phyloP scores from a whole-genome alignment of 2,113 vertebrate species.

The Cisticola juncidis region DNA sequence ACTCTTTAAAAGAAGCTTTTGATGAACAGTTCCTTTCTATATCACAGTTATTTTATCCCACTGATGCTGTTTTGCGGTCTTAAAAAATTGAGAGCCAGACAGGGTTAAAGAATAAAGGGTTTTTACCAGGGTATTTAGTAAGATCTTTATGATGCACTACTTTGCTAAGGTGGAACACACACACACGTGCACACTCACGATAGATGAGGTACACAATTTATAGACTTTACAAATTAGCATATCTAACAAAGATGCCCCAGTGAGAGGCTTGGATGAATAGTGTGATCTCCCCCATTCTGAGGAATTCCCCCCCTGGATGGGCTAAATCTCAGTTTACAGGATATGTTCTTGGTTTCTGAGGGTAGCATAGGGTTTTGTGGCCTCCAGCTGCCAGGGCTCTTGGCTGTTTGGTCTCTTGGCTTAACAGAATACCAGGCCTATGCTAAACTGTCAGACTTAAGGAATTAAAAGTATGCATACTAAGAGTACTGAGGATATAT shows the following conservation, averaged over 20 bases:
- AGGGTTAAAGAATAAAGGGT: background rate
- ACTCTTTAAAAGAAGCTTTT: background rate
- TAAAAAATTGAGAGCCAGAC: background rate
- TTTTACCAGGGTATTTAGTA: background rate
- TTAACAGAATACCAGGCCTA: background rate
- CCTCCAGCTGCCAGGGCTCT: background rate
- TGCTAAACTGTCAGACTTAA: background rate
- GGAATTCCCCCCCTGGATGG: background rate
- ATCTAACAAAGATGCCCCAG: background rate
- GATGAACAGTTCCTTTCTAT: background rate
- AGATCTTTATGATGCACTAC: background rate
- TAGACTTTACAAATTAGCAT: background rate
- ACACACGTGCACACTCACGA: accelerated
- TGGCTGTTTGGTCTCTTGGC: background rate
- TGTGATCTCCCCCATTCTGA: accelerated
- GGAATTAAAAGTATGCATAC: background rate
- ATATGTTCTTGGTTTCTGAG: background rate
- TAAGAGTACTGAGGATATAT: background rate
- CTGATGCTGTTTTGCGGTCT: background rate
- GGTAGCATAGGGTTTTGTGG: background rate
- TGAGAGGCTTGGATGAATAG: background rate
- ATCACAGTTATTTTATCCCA: background rate
- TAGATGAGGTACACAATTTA: background rate
- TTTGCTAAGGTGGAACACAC: accelerated
- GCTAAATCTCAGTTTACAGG: background rate